phyloP scores from a whole-genome alignment of 92 coral and sea anemone genomes.

The Meandrina meandrites region DNA sequence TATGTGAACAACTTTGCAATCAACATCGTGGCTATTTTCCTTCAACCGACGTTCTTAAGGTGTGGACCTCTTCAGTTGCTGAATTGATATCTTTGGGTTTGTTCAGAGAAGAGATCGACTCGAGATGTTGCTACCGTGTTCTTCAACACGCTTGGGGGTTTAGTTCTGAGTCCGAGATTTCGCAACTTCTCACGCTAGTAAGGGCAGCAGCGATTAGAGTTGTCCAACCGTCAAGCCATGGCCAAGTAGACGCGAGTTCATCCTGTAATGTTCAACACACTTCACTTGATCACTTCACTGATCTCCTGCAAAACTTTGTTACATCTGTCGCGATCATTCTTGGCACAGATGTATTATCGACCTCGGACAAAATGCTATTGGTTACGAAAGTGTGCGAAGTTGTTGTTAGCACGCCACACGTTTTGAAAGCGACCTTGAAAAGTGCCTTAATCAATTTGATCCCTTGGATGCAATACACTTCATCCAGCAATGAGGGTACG shows the following conservation, averaged over 20 bases:
- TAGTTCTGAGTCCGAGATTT: neutral
- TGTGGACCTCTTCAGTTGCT: neutral
- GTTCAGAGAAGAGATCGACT: conserved; percentile 12
- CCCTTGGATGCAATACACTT: neutral
- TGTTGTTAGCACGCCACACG: neutral
- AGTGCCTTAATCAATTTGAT: conserved; percentile 9
- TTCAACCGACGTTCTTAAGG: neutral
- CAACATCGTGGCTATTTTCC: neutral
- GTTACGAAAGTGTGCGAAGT: neutral
- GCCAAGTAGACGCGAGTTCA: neutral
- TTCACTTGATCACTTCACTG: neutral
- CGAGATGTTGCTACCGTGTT: neutral
- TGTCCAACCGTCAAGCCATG: neutral
- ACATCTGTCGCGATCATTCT: neutral
- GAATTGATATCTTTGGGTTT: conserved; percentile 11
- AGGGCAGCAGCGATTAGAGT: neutral
- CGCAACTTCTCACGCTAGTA: neutral
- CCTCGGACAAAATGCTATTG: neutral
- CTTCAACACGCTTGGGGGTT: neutral
- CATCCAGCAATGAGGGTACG: neutral
- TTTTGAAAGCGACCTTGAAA: neutral
- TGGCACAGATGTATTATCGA: neutral
- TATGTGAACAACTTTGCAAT: neutral
- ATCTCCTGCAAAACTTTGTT: neutral
- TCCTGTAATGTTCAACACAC: no score